Conservation (phyloP, 2,113 vertebrate genomes). For the Peromyscus polionotus region DNA sequence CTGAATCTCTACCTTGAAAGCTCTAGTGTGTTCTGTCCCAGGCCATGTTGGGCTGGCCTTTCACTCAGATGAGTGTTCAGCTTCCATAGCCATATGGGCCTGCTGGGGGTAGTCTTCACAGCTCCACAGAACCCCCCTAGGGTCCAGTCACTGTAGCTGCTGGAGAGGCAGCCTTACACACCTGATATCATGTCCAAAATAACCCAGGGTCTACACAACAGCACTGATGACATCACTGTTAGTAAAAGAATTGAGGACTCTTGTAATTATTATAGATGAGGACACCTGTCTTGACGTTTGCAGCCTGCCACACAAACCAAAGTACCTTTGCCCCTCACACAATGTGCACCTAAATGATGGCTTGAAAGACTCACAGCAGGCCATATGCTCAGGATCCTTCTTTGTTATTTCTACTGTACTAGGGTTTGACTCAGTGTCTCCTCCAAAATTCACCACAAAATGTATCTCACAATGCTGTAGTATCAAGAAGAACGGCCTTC, state of each 20-base stretch:
- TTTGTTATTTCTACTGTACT: not conserved
- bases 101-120: not conserved
- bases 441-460: not conserved
- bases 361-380: not conserved
- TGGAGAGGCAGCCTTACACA: constrained; percentile 36
- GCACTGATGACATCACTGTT: constrained; percentile 8
- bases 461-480: not conserved
- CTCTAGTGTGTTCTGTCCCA: not conserved
- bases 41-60: rapidly evolving
- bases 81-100: not conserved
- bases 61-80: not conserved
- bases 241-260: constrained; percentile 26
- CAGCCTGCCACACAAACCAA: not conserved
- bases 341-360: not conserved
- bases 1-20: not conserved
- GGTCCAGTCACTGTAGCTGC: not conserved
- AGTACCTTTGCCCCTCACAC: not conserved
- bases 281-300: not conserved
- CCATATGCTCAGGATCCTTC: not conserved
- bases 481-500: not conserved
- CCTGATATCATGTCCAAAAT: constrained; percentile 31
- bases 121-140: not conserved
- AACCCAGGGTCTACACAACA: constrained; percentile 7
- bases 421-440: too few species aligned
- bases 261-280: not conserved